Base-by-base conservation (phyloP, 2,797 vertebrate species). In the Ptychadena robeensis region DNA sequence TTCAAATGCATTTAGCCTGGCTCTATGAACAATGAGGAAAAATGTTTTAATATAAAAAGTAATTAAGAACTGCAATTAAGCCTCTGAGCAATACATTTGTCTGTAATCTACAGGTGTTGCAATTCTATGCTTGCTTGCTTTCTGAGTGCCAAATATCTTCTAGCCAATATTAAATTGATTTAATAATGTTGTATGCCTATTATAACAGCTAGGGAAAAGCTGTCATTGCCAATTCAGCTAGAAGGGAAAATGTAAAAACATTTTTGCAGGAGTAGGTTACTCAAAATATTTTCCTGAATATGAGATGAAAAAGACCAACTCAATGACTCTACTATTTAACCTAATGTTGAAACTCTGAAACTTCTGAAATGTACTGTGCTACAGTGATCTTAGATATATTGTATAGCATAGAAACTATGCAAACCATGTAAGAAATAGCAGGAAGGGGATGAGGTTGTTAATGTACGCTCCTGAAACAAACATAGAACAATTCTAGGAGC, bases 51-150 rank as follows among this genome's bases (percentile, higher is more conserved):
- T 75, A 75, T 64, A 64, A 15, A 63, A 75, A 71, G 68, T 40
- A 71, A 80, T 71, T 80, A 80, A 71, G 53, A 79, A 63, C 37
- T 71, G 27, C 15, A 71, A 75, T 64, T 63, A 18, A 71, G 53
- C 34, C 78, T 70, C 15, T 44, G 14, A 80, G 67, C 73, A 25
- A 75, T 25, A 57, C 28, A 63, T n/a, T 59, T 64, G 35, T 75
- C 34, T 15, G 14, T 66, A 65, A 25, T 66, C 53, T 81, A 30
- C 79, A 73, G 70, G 40, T 81, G 70, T 57, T 73, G 59, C 70
- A 73, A 65, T 72, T 63, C 53, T 40, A 59, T 79, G 32, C 34
- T 71, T 44, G 32, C 44, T 71, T 28, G 7, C 27, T 53, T 73
- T 35, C 34, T 7, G 32, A 66, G n/a, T 66, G 61, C 70, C 79